Evolutionary conservation across 2,113 vertebrate genomes (phyloP), one percentile per base, ranked within the genome.

Genomic region (Sclerurus mexicanus): DNA sequence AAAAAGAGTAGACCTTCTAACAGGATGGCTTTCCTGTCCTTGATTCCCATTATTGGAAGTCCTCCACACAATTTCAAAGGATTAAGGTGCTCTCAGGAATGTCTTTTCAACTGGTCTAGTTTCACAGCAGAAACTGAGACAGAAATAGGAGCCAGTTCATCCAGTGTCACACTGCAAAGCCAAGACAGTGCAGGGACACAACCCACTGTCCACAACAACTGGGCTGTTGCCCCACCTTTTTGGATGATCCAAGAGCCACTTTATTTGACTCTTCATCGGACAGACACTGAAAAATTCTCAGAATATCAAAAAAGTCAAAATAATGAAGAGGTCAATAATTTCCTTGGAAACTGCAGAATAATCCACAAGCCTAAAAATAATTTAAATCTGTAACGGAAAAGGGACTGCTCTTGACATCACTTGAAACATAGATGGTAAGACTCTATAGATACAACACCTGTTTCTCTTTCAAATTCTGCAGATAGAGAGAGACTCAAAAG

Each of bases 391-490:
- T 56, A 80, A 75, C 33, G 14, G 66, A 90, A 96, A 86, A 46
- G 16, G 50, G 85, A 95, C 33, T 66, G 47, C 60, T 83, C 66
- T 91, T 94, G 78, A 90, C 60, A 90, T 37, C 69, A 66, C 64
- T 90, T 92, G 69, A 82, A 96, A 94, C 56, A 91, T 35, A 69
- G 63, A 62, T 77, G 15, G 4, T 81, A 74, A 92, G 75, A 78
- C 42, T 72, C 83, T 82, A 60, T 64, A 87, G 49, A 83, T 71
- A 14, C 11, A 84, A 53, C 85, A 87, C 80, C 93, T 94, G 91
- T 53, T 91, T 96, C 73, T 87, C 82, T 83, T 93, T 95, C 49
- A 95, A 89, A 87, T 82, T 73, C 63, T 94, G 87, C 25, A 62
- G 19, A 87, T 56, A 52, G 33, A 82, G 78, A 87, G 24, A 71